Percentiles rank a stretch among this genome's conserved stretches.
Evolutionary conservation across 1,140 invertebrate species (phyloP).

Genomic region (Neuroterus valhalla): DNA sequence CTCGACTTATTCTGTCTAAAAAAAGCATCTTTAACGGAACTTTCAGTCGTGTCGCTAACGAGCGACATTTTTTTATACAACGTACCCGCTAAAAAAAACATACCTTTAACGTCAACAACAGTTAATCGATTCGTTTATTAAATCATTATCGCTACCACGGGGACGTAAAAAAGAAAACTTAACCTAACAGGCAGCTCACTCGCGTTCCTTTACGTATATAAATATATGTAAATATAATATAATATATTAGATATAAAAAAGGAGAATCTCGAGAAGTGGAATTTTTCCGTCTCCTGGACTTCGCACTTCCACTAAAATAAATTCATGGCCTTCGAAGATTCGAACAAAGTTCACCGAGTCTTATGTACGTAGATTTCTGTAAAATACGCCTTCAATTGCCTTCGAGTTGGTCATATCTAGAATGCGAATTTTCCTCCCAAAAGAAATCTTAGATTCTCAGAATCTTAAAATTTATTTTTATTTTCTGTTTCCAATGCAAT

Average conservation of each 20-base stretch:
- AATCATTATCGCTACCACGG: constrained; percentile 54
- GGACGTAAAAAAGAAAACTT: constrained; percentile 59
- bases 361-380: constrained; percentile 54
- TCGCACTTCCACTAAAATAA: constrained; percentile 34
- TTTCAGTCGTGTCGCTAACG: constrained; percentile 62
- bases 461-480: too few relatives aligned
- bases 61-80: constrained; percentile 53
- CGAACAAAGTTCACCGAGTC: constrained; percentile 48
- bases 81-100: constrained; percentile 50
- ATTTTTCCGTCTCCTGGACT: constrained; percentile 49
- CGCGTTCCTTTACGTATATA: constrained; percentile 45
- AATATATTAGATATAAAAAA: constrained; percentile 58
- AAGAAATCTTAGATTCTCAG: not conserved
- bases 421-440: not conserved
- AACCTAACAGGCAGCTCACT: constrained; percentile 56
- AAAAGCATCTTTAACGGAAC: constrained; percentile 62
- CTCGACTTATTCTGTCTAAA: constrained; percentile 51
- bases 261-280: constrained; percentile 66
- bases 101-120: constrained; percentile 62
- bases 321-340: constrained; percentile 49
- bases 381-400: constrained; percentile 74
- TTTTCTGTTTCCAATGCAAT: constrained; percentile 7
- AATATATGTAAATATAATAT: constrained; percentile 57
- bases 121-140: constrained; percentile 46
- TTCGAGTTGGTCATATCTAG: constrained; percentile 31